Evolutionary conservation across 2,797 vertebrate species (phyloP), one percentile per base, ranked within the genome.

Genomic region (Esox lucius): DNA sequence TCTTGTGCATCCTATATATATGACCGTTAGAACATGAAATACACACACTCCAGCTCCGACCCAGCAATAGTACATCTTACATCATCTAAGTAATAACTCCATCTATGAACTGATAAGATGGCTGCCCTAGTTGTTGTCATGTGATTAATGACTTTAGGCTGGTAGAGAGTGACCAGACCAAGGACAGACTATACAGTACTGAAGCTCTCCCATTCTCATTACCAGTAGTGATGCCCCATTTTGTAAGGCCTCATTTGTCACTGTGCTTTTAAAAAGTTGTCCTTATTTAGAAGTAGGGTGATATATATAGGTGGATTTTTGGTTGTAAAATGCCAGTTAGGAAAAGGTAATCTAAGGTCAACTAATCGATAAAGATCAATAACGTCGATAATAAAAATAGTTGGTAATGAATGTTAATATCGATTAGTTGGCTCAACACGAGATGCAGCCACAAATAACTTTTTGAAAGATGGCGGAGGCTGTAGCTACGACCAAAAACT

Each of bases 41-140:
- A 39, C 33, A 68, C 33, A 68, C 66, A 42, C 33, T n/a, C 11
- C 24, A 49, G 39, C 46, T 42, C 39, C 39, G 5, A 9, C 5
- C 39, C 39, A 42, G 39, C 39, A 42, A 7, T 5, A 42, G 39
- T 42, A 42, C 39, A 42, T 7, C 9, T 42, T 42, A 9, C 39
- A 84, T 86, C 83, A 77, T 71, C 68, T 71, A 69, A 35, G 64
- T 75, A 42, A 78, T 61, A 76, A 70, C 65, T 72, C 66, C 8
- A 9, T 56, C 67, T 39, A 66, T 83, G 68, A 59, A 81, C 73
- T 86, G 75, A 79, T 83, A 77, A 89, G 85, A 76, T 72, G 48
- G 66, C 71, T 68, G 64, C 46, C 53, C 24, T 81, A 77, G 79
- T 78, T 79, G 83, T 77, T 56, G 39, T 59, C 8, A n/a, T 49